Conservation (phyloP, 2,797 vertebrate genomes). For the Takifugu ocellatus region DNA sequence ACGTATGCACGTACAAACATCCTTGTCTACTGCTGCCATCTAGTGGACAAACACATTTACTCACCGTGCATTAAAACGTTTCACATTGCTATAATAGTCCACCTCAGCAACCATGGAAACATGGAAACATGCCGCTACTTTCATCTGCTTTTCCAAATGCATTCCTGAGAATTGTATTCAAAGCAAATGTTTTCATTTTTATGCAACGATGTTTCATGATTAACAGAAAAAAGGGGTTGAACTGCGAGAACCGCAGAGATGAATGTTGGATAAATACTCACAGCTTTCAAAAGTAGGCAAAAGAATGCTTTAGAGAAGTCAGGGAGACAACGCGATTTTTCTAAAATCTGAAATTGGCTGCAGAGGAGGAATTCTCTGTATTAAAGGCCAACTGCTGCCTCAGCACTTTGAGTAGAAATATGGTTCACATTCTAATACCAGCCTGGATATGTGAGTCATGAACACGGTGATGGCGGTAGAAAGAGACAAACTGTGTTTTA, state of each 20-base stretch:
- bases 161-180: no score
- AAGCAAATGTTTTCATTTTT: no score
- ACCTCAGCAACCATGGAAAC: background rate
- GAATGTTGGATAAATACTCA: no score
- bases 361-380: slow-evolving; percentile 9
- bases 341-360: background rate
- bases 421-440: background rate
- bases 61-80: no score
- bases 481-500: slow-evolving; percentile 7
- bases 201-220: no score
- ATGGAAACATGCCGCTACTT: no score
- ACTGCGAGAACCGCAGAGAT: no score
- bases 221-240: no score
- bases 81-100: background rate
- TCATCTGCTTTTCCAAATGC: no score
- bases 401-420: slow-evolving; percentile 16
- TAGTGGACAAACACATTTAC: slow-evolving; percentile 29
- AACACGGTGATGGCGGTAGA: background rate
- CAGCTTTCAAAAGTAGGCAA: no score
- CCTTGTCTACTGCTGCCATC: slow-evolving; percentile 49
- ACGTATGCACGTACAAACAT: background rate
- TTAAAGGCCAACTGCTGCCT: slow-evolving; percentile 24
- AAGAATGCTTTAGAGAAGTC: no score
- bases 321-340: no score
- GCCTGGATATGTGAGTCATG: background rate